Base-by-base conservation (phyloP, 2,113 vertebrate species). In the Notechis scutatus region DNA sequence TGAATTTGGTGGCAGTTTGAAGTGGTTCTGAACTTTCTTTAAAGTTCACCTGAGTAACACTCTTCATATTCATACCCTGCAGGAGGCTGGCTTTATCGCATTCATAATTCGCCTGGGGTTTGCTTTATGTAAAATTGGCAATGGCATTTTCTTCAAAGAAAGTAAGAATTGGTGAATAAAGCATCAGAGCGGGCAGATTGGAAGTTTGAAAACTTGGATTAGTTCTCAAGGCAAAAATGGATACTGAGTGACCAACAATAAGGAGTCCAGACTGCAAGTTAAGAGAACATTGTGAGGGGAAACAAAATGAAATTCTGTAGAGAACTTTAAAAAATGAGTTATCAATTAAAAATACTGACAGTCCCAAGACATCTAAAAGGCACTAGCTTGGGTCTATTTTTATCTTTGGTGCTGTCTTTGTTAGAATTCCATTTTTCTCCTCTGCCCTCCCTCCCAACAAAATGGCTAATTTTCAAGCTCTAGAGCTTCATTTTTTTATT, bases 341-440 rank as follows among this genome's bases (percentile, higher is more conserved):
- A 81, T 39, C 52, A 26, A 87, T 52, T 26, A 52, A 87, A 87
- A 87, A 52, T n/a, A 26, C 47, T 50, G 85, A 50, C 86, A 52
- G 23, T 81, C 74, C 74, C 74, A 81, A 87, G 3, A 87, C 34
- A 87, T 15, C 10, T 50, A 24, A 26, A 87, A 24, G 11, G 14
- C 24, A 50, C 24, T 87, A 52, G 47, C 14, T 52, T 87, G 86
- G 74, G 5, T 1, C 6, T 74, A 6, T 39, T 74, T 96, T 95
- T 93, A 88, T 92, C 64, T 95, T 94, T 86, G 64, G 26, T 95
- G 95, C 74, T 94, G 89, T 34, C 61, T 88, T 64, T 93, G 56
- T 89, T 93, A 47, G 42, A 91, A 10, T 95, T 86, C 87, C 47
- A 93, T 87, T 91, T 94, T 89, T 87, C 92, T 90, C 34, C 87